Evolutionary conservation across 2,797 vertebrate genomes (phyloP).

Genomic region (Bradypus variegatus): DNA sequence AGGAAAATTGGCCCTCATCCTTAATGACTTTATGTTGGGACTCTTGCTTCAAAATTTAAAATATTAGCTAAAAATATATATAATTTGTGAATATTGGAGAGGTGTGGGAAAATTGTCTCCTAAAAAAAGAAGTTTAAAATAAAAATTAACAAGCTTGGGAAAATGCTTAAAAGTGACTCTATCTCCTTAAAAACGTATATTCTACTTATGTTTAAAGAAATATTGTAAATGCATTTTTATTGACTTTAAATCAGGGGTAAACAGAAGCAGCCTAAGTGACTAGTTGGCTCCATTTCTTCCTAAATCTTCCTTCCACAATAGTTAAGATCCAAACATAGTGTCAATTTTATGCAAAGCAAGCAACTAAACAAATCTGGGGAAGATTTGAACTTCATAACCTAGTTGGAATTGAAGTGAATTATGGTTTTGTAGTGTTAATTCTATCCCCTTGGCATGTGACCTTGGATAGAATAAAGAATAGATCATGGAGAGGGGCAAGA

Average conservation of each 20-base stretch:
- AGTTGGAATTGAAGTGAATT: not conserved
- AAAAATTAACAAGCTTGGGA: not conserved
- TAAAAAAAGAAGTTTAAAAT: not conserved
- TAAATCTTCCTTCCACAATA: not conserved
- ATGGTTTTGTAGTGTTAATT: conserved; percentile 19
- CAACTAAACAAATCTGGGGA: not conserved
- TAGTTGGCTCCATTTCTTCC: not conserved
- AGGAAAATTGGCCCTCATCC: not conserved
- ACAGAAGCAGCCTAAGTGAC: not conserved
- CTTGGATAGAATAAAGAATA: not conserved
- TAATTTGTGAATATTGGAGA: not conserved
- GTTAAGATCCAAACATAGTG: not conserved
- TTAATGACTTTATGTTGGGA: not conserved
- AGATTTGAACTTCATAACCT: not conserved
- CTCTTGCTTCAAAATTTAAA: conserved; percentile 12
- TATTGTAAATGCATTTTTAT: not conserved
- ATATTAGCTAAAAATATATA: not conserved
- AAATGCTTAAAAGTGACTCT: not conserved
- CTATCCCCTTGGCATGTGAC: not conserved
- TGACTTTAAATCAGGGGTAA: not conserved
- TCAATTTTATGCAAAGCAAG: not conserved
- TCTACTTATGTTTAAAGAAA: not conserved
- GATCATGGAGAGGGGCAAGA: not conserved
- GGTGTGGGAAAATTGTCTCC: not conserved
- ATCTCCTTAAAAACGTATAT: not conserved